Evolutionary conservation across 2,113 vertebrate genomes (phyloP), one percentile per base, ranked within the genome.

Genomic region (Erinaceus europaeus): DNA sequence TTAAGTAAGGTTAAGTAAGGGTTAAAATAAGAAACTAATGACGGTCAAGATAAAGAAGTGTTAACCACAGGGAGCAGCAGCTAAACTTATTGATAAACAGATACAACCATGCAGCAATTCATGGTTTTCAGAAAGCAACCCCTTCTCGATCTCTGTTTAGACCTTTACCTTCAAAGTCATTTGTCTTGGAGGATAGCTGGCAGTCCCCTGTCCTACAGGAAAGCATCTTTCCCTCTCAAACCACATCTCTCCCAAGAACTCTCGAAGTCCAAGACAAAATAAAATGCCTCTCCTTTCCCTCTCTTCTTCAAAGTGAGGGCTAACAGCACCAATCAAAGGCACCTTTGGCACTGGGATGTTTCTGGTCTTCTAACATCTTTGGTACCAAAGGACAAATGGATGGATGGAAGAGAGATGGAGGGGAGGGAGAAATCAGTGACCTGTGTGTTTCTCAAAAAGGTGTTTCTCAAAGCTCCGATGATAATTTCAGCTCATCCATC

Each of bases 21-120:
- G 78, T 94, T 92, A 92, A 94, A 93, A 62, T 44, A 69, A 83
- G 61, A 82, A 88, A 64, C 55, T n/a, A 74, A 69, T 83, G 69
- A 82, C 6, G 53, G 59, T 34, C 53, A 73, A 94, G 52, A 32
- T 89, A 93, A 69, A 62, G 50, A 29, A 74, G 91, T 78, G 21
- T 55, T 59, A 94, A 91, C 81, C 87, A 42, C 83, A 72, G 53
- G 50, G 55, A 53, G 64, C 79, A 76, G 67, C 40, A 74, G 77
- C 92, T 92, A 14, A 96, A 93, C 57, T 93, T 90, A 48, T 6
- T 59, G 78, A 90, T 68, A 48, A 90, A 68, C 57, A 4, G 29
- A 75, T 34, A 53, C 65, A 76, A 77, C 40, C 52, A 9, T 84
- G 29, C 4, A 23, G 67, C 5, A 46, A 82, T 79, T 72, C 8